Base-by-base conservation (phyloP, 2,888 invertebrate species). In the Coecobrya sp. region DNA sequence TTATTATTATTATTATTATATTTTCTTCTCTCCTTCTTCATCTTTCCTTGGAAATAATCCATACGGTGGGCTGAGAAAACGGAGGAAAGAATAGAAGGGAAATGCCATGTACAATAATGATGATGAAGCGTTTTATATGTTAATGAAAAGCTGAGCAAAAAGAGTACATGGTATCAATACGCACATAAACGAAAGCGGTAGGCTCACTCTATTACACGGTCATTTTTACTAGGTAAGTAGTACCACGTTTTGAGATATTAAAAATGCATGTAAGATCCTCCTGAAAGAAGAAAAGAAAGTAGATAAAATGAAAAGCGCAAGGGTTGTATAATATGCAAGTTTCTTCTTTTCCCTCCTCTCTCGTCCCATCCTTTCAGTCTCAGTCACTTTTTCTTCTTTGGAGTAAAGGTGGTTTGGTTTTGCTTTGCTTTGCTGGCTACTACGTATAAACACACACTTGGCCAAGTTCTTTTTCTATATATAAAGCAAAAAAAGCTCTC, bases 41-140 rank as follows among this genome's bases (percentile, higher is more conserved):
- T 68, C 16, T n/a, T 3, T 25, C 36, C 36, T 4, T 27, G 27
- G 10, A 13, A 8, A 30, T 27, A 73, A 27, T 19, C 19, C 36
- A n/a, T 8, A 73, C n/a, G n/a, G 59, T 22, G 70, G 27, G 70
- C 27, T 70, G 70, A 1, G 70, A 27, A 30, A 70, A 10, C n/a
- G 22, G 65, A 65, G 65, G 27, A 27, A 16, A 70, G 10, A 10
- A 70, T 16, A 27, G 36, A 8, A 27, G n/a, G 27, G n/a, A 70
- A 27, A 19, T 70, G 49, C 19, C 19, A 59, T 59, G 59, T 19
- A 59, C 19, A 70, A 45, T 73, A 19, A 19, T 73, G 19, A 73
- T 73, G 73, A 73, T 73, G 73, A 73, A 73, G 45, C 73, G 7
- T 73, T 73, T 45, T 42, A 16, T 22, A 42, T 45, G 73, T 45